Percentiles rank a stretch among this genome's conserved stretches.
Conservation (phyloP, 2,113 vertebrate species). For the Vulpes vulpes region DNA sequence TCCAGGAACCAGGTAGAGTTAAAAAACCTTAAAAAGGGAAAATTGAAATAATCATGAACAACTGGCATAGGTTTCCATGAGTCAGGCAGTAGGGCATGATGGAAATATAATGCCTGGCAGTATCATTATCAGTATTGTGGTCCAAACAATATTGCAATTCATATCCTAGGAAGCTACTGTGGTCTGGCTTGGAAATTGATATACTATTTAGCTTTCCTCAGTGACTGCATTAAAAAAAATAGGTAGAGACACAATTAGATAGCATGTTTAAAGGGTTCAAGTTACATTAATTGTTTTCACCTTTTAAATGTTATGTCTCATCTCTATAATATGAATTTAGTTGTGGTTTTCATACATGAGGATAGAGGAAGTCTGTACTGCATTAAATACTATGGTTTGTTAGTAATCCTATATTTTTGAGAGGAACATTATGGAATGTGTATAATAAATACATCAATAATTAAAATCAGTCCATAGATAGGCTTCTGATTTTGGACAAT, state of each 20-base stretch:
- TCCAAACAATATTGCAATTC: not conserved
- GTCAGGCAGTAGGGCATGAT: not conserved
- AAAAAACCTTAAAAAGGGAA: not conserved
- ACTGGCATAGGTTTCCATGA: not conserved
- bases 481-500: not conserved
- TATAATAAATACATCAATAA: slow-evolving; percentile 12
- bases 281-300: not conserved
- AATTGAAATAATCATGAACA: not conserved
- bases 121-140: not conserved
- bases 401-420: not conserved
- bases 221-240: not conserved
- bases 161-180: not conserved
- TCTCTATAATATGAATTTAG: not conserved
- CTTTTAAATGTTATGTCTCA: not conserved
- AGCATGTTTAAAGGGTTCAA: not conserved
- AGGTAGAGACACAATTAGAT: not conserved
- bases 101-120: not conserved
- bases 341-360: not conserved
- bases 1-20: not conserved
- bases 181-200: not conserved
- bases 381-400: not conserved
- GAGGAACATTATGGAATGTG: not conserved
- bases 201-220: not conserved
- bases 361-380: not conserved
- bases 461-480: not conserved